A percentile compares a stretch with the other conserved stretches of the same genome.
Evolutionary conservation across 2,797 vertebrate genomes (phyloP).

Genomic region (Chelonia mydas): DNA sequence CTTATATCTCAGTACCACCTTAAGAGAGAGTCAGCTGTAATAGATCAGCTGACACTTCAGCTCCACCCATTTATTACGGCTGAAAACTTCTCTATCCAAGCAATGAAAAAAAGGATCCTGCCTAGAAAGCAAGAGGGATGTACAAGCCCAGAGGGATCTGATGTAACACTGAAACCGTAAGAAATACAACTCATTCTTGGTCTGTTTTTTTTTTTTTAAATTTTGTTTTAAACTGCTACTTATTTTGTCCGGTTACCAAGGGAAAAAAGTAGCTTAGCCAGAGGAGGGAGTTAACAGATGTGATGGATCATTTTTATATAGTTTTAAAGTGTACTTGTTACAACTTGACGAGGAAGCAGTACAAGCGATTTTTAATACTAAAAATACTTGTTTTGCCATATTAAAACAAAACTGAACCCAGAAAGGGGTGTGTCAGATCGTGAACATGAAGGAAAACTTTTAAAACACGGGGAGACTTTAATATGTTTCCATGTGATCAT

Average conservation of each 20-base stretch:
- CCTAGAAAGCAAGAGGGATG: not conserved
- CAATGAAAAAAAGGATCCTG: not conserved
- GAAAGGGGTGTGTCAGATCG: not conserved
- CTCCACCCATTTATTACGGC: conserved; percentile 41
- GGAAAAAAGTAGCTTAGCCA: not conserved
- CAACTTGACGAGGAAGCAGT: not conserved
- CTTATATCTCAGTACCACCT: conserved; percentile 46
- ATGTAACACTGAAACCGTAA: conserved; percentile 56
- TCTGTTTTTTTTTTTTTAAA: not conserved
- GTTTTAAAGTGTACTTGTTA: not conserved
- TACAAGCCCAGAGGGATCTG: conserved; percentile 12
- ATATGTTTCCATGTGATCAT: conserved; percentile 28
- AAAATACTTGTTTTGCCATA: not conserved
- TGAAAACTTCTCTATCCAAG: not conserved
- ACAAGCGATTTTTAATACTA: not conserved
- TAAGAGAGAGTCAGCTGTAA: conserved; percentile 10
- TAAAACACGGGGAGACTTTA: not conserved
- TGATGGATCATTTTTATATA: not conserved
- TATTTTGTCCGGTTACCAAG: not conserved
- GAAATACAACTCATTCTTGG: conserved; percentile 1
- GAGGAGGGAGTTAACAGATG: not conserved
- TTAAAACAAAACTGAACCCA: not conserved
- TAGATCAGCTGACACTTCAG: conserved; percentile 29
- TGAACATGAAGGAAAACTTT: not conserved
- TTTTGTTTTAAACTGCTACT: not conserved